Conservation (phyloP, 2,888 invertebrate species). For the Cephus pulcher region DNA sequence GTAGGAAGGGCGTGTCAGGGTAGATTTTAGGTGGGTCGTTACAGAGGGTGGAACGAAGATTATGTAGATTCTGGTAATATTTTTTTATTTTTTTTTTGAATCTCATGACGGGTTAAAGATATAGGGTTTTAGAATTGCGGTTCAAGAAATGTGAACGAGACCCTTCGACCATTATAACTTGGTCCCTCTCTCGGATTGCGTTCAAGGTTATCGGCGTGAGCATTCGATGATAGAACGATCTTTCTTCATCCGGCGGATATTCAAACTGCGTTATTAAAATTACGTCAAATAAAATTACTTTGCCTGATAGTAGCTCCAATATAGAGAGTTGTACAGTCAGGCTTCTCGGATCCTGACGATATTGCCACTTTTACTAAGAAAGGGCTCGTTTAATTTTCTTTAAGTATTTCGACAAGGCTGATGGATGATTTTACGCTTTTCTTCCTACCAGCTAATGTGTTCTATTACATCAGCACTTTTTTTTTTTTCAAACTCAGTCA, state of each 20-base stretch:
- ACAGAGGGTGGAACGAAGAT: neutral
- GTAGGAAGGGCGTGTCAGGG: neutral
- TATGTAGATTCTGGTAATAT: neutral
- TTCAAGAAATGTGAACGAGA: neutral
- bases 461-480: neutral
- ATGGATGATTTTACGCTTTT: conserved; percentile 28
- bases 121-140: no score
- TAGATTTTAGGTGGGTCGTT: neutral
- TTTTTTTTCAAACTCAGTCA: neutral
- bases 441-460: neutral
- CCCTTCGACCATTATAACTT: neutral
- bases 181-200: neutral
- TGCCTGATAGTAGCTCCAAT: conserved; percentile 9
- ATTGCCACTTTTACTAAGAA: conserved; percentile 16
- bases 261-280: conserved; percentile 27
- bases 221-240: neutral
- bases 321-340: neutral
- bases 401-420: conserved; percentile 11
- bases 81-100: neutral
- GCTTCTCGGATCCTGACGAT: conserved; percentile 3
- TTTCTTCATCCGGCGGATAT: neutral
- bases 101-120: neutral
- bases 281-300: conserved; percentile 30
- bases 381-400: conserved; percentile 2
- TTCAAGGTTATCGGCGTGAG: neutral